Evolutionary conservation across 1,140 invertebrate genomes (phyloP).

Genomic region (Caenorhabditis inopinata): DNA sequence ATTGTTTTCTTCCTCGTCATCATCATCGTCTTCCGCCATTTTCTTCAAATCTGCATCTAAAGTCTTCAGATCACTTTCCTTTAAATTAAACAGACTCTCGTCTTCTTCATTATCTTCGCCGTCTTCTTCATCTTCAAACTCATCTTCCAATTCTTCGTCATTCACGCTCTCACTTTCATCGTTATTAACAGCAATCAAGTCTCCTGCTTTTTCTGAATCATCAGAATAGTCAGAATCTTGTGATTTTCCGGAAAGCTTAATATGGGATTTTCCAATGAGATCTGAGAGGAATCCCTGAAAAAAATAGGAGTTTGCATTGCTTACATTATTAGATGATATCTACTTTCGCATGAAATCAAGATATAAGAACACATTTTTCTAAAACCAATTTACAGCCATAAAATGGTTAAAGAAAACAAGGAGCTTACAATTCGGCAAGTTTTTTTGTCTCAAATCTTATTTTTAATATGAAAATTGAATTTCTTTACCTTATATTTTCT

Average conservation of each 20-base stretch:
- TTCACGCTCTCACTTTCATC: background rate
- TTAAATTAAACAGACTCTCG: background rate
- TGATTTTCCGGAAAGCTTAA: background rate
- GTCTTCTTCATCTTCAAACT: constrained; percentile 22
- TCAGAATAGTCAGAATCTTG: background rate
- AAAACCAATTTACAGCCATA: no score
- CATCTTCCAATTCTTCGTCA: constrained; percentile 10
- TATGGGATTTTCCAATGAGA: constrained; percentile 2
- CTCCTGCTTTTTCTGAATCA: background rate
- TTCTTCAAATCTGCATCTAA: constrained; percentile 19
- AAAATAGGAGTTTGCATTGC: no score
- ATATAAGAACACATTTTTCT: no score
- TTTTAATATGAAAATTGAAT: no score
- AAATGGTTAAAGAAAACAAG: no score
- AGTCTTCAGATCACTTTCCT: background rate
- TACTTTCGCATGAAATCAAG: no score
- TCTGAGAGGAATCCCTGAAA: constrained; percentile 12
- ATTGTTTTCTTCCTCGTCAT: background rate
- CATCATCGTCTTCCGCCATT: background rate
- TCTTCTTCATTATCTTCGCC: no score
- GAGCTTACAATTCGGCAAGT: no score
- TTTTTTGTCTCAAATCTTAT: no score
- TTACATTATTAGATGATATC: no score
- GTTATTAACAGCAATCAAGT: background rate
- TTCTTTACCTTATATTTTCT: constrained; percentile 17